Evolutionary conservation across 1,140 invertebrate genomes (phyloP).

Genomic region (Drosophila takahashii): DNA sequence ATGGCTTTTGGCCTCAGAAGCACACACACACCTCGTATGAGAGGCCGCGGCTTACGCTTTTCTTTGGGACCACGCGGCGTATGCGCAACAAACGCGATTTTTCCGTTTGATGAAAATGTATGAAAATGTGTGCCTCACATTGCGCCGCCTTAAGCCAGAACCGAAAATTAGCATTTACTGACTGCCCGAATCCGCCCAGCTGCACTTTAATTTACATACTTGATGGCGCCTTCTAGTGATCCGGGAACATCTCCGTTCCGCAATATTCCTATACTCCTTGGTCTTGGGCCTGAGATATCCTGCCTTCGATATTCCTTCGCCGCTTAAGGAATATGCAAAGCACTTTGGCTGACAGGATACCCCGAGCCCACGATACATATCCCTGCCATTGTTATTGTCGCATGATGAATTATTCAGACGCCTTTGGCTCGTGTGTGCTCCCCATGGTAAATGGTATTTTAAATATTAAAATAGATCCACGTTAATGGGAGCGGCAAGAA

Average conservation of each 20-base stretch:
- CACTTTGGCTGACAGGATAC: constrained; percentile 38
- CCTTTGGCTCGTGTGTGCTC: constrained; percentile 8
- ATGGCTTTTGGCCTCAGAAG: constrained; percentile 31
- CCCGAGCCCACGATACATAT: constrained; percentile 14
- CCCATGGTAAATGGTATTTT: constrained; percentile 36
- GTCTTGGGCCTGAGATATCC: constrained; percentile 14
- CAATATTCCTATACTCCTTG: constrained; percentile 8
- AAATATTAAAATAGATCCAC: constrained; percentile 39
- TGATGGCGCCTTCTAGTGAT: constrained; percentile 42
- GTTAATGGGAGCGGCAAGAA: constrained; percentile 32
- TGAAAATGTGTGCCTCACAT: constrained; percentile 51
- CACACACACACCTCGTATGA: constrained; percentile 18
- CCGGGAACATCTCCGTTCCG: constrained; percentile 20
- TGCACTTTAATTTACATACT: constrained; percentile 50
- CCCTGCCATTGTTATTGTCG: constrained; percentile 43
- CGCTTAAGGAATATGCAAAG: constrained; percentile 41
- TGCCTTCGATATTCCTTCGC: constrained; percentile 26
- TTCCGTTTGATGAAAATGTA: constrained; percentile 55
- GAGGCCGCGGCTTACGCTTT: constrained; percentile 12
- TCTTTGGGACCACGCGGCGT: constrained; percentile 47
- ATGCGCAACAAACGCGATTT: constrained; percentile 52
- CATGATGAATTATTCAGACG: constrained; percentile 43
- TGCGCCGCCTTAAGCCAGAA: constrained; percentile 22
- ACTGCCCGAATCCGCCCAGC: constrained; percentile 39
- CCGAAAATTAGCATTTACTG: constrained; percentile 35